Percentiles rank a stretch among this genome's conserved stretches.
Conservation (phyloP, 2,797 vertebrate species). For the Silurus aristotelis region DNA sequence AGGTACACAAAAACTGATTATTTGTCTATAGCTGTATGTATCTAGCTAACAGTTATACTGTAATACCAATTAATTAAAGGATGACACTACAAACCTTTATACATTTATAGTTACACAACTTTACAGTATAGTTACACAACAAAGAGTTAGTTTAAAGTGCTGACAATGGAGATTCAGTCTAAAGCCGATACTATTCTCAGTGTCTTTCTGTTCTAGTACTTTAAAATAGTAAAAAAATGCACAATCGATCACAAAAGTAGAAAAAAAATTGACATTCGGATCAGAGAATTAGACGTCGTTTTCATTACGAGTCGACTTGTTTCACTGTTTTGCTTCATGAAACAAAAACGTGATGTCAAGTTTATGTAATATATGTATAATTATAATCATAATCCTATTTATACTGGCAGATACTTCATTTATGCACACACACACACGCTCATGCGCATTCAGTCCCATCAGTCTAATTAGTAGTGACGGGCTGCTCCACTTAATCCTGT, state of each 20-base stretch:
- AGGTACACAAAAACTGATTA: not conserved
- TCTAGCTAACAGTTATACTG: not conserved
- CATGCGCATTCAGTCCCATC: slow-evolving; percentile 58
- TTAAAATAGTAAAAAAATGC: not conserved
- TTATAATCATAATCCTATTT: slow-evolving; percentile 43
- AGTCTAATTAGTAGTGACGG: slow-evolving; percentile 79
- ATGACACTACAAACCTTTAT: not conserved
- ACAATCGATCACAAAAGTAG: not conserved
- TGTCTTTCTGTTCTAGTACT: not conserved
- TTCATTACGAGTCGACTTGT: not conserved
- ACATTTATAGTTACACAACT: not conserved
- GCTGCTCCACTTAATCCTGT: slow-evolving; percentile 78
- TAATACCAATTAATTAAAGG: too few species aligned
- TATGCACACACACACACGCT: slow-evolving; percentile 20
- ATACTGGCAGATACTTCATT: slow-evolving; percentile 36
- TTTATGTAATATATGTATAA: slow-evolving; percentile 9
- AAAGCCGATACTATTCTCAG: too few species aligned
- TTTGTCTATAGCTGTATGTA: not conserved
- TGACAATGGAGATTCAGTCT: too few species aligned
- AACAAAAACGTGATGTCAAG: slow-evolving; percentile 3
- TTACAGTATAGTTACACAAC: too few species aligned
- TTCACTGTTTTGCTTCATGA: not conserved
- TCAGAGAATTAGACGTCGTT: not conserved
- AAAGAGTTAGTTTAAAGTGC: too few species aligned
- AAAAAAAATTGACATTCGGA: not conserved